A percentile compares a stretch with the other conserved stretches of the same genome.
These are phyloP conservation scores for Plodia interpunctella DNA, from an alignment of 1,140 invertebrate species.

Conservation along the genomic window DNA sequence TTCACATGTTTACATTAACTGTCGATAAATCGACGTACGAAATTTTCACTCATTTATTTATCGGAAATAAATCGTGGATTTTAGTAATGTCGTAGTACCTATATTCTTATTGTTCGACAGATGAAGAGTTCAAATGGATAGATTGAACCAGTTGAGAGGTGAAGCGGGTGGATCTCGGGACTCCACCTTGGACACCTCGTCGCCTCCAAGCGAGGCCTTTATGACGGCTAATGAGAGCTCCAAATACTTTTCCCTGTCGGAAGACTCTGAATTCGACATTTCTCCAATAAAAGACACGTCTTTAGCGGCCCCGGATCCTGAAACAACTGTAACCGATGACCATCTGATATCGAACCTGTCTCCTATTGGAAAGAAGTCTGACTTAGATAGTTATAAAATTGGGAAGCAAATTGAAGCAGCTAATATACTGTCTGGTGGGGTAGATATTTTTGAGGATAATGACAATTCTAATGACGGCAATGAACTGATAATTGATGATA, in stretches of 20 bases:
- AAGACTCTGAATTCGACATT: constrained; percentile 60
- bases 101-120: constrained; percentile 55
- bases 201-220: constrained; percentile 54
- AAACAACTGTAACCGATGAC: constrained; percentile 33
- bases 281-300: constrained; percentile 52
- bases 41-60: constrained; percentile 22
- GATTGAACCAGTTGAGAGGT: constrained; percentile 61
- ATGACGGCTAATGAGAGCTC: constrained; percentile 67
- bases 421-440: constrained; percentile 69
- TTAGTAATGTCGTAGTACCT: constrained; percentile 14
- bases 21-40: constrained; percentile 32
- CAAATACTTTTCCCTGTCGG: constrained; percentile 70
- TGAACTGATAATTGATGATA: constrained; percentile 73
- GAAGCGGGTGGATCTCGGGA: constrained; percentile 54
- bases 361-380: constrained; percentile 55
- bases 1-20: constrained; percentile 57
- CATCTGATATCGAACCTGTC: constrained; percentile 54
- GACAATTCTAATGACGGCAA: constrained; percentile 73
- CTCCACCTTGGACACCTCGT: constrained; percentile 57
- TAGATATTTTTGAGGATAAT: constrained; percentile 74
- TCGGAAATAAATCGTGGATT: constrained; percentile 21
- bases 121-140: constrained; percentile 74
- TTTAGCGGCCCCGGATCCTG: constrained; percentile 24
- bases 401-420: constrained; percentile 68
- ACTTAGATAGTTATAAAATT: constrained; percentile 59